These are phyloP conservation scores for Pterobdella sp. DNA, from an alignment of 2,888 invertebrate genomes.

Conservation along the genomic window DNA sequence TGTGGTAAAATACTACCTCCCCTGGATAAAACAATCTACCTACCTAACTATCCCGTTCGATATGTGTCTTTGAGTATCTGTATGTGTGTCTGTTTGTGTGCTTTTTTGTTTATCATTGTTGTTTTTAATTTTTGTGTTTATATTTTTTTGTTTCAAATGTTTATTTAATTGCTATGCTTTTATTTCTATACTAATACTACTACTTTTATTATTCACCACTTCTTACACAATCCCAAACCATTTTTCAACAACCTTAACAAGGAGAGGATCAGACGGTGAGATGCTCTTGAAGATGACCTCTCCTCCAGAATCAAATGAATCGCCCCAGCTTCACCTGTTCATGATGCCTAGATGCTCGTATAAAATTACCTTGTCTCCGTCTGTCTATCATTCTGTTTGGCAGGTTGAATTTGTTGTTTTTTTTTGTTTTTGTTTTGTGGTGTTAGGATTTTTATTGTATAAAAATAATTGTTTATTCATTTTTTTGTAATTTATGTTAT, in stretches of 20 bases:
- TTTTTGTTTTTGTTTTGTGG: neutral
- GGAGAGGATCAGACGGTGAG: conserved; percentile 27
- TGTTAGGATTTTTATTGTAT: neutral
- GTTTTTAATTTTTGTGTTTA: no score
- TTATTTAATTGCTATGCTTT: no score
- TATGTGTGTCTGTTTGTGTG: no score
- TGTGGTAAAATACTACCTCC: conserved; percentile 34
- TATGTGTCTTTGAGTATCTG: neutral
- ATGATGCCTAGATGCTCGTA: conserved; percentile 44
- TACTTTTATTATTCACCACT: neutral
- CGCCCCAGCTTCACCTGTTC: conserved; percentile 44
- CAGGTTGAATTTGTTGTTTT: conserved; percentile 3
- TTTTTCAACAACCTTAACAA: neutral
- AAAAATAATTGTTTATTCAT: neutral
- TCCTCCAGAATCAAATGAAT: conserved; percentile 26
- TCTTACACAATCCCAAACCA: neutral
- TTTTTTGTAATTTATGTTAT: neutral
- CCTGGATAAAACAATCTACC: conserved; percentile 36
- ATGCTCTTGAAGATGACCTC: conserved; percentile 34
- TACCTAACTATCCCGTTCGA: conserved; percentile 33
- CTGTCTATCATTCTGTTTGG: conserved; percentile 3
- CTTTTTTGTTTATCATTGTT: no score
- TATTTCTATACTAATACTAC: neutral
- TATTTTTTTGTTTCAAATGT: no score
- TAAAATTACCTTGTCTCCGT: conserved; percentile 15